A percentile compares a stretch with the other conserved stretches of the same genome.
phyloP scores from a whole-genome alignment of 2,888 invertebrate genomes.

The Lithophane semibrunnea region DNA sequence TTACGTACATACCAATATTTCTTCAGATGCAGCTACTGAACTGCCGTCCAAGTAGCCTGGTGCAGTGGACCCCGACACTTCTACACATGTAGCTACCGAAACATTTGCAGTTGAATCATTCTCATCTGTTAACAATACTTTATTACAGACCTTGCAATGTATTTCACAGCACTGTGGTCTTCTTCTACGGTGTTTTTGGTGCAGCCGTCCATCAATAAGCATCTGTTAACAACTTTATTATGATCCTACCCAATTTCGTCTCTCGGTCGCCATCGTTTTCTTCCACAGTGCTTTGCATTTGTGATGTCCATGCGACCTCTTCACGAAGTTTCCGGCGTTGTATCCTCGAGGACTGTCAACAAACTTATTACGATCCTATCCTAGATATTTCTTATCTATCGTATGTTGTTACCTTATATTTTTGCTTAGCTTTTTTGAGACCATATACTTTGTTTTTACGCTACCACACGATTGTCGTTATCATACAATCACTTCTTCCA shows the following conservation, averaged over 20 bases:
- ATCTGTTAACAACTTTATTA: constrained; percentile 47
- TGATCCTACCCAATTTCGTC: constrained; percentile 11
- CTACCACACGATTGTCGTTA: neutral
- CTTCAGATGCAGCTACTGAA: neutral
- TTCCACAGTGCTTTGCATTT: neutral
- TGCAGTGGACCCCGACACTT: neutral
- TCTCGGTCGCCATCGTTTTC: neutral
- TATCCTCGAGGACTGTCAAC: constrained; percentile 33
- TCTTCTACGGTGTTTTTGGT: neutral
- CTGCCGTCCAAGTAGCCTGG: constrained; percentile 3
- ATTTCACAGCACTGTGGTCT: constrained; percentile 5
- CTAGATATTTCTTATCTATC: constrained; percentile 16
- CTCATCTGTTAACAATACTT: constrained; percentile 46
- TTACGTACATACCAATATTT: constrained; percentile 33
- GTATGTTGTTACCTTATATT: constrained; percentile 35
- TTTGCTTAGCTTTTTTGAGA: neutral
- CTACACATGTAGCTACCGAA: neutral
- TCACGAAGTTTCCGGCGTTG: neutral
- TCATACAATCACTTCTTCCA: constrained; percentile 5
- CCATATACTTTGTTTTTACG: neutral
- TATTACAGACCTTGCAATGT: constrained; percentile 9
- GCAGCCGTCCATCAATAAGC: constrained; percentile 2
- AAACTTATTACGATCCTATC: constrained; percentile 27
- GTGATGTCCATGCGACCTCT: neutral
- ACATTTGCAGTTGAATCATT: constrained; percentile 4